Base-by-base conservation (phyloP, 2,888 invertebrate species). In the Lepas anatifera region DNA sequence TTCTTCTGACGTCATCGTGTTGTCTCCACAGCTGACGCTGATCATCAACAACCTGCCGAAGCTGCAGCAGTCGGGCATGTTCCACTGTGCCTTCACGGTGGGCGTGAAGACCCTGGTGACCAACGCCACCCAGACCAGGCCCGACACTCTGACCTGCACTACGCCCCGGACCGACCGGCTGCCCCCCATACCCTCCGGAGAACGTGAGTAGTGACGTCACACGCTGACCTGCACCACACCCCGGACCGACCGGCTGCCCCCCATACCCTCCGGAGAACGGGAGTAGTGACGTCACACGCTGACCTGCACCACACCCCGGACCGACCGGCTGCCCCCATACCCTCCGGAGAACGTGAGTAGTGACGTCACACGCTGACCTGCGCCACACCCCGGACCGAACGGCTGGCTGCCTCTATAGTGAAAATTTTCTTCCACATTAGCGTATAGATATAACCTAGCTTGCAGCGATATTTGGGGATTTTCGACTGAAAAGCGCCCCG, bases 31-130 rank as follows among this genome's bases (percentile, higher is more conserved):
- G 87, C 83, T 97, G 81, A 92, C 92, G 81, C 85, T 98, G 78
- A 89, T 90, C 74, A 95, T 98, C 77, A 95, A 96, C 82, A 96
- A 98, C 82, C 86, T 98, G 78, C 97, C 97, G 71, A 90, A 90
- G 71, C 84, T 95, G 69, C 87, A 89, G 75, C 64, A 25, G 13
- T 74, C 75, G 67, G 95, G 94, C 73, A 89, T 91, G 16, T 90
- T 96, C 78, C 85, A 92, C 75, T 97, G 97, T 83, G 95, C 94
- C 73, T 97, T 96, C 82, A 90, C 93, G 71, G 92, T 92, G 71
- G 85, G 91, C 68, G 92, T 92, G 78, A 94, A 93, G 81, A 89
- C 90, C 41, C 84, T 95, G 74, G 89, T 90, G 75, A 95, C 94
- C 37, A 92, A 94, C 80, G 95, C 95, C 25, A 92, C 92, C 68